phyloP scores from a whole-genome alignment of 1,140 invertebrate species.

The Asbolus verrucosus region DNA sequence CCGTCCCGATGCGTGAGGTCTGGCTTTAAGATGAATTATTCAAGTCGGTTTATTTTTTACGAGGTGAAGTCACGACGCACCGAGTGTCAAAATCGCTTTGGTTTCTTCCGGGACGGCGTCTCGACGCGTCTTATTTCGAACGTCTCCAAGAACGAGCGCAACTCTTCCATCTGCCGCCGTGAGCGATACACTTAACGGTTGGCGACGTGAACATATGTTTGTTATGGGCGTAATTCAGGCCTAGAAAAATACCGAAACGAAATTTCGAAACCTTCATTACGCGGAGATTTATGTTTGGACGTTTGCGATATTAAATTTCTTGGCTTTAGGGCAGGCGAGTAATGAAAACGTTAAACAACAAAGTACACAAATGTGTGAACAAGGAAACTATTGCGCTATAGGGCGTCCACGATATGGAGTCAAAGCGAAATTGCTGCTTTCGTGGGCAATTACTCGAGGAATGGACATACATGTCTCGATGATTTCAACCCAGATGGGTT shows the following conservation, averaged over 20 bases:
- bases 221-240: slow-evolving; percentile 26
- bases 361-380: slow-evolving; percentile 24
- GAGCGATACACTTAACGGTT: not conserved
- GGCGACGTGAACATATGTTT: slow-evolving; percentile 28
- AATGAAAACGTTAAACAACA: slow-evolving; percentile 44
- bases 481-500: slow-evolving; percentile 12
- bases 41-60: slow-evolving; percentile 53
- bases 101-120: slow-evolving; percentile 10
- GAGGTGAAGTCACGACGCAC: slow-evolving; percentile 38
- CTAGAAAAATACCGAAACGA: slow-evolving; percentile 39
- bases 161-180: slow-evolving; percentile 8
- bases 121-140: not conserved
- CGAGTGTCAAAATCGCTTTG: slow-evolving; percentile 39
- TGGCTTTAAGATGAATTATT: slow-evolving; percentile 58
- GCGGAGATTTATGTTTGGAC: slow-evolving; percentile 44
- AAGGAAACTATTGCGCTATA: slow-evolving; percentile 1
- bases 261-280: slow-evolving; percentile 45
- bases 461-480: slow-evolving; percentile 7
- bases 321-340: slow-evolving; percentile 28
- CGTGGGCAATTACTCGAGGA: slow-evolving; percentile 17
- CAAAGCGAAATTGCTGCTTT: slow-evolving; percentile 22
- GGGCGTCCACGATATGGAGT: slow-evolving; percentile 7
- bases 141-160: not conserved
- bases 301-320: slow-evolving; percentile 50
- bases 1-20: slow-evolving; percentile 58